Conservation (phyloP, 2,113 vertebrate genomes). For the Pogona vitticeps region DNA sequence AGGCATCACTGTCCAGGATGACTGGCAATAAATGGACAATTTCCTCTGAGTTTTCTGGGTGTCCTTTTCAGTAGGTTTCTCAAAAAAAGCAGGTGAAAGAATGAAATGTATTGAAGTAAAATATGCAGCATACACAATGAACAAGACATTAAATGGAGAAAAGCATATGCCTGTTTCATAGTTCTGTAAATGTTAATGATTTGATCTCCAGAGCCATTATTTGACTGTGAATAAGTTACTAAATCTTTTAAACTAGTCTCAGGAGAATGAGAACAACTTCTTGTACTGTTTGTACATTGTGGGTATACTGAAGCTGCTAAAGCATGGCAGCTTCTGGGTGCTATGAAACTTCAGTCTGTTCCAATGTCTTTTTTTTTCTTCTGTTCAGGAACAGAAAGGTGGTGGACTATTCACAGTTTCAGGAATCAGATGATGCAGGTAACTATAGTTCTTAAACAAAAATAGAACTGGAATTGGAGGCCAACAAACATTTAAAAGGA, state of each 20-base stretch:
- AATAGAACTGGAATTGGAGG: background rate
- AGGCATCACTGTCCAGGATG: background rate
- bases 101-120: background rate
- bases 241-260: background rate
- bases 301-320: background rate
- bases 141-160: background rate
- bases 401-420: conserved; percentile 98
- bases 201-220: background rate
- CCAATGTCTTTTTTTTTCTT: conserved; percentile 19
- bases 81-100: background rate
- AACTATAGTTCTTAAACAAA: conserved; percentile 55
- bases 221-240: background rate
- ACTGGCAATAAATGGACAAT: background rate
- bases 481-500: background rate
- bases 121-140: background rate
- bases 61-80: background rate
- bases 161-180: background rate
- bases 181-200: background rate
- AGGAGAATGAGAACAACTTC: background rate
- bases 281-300: background rate
- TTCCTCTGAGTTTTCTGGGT: background rate
- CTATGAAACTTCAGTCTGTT: background rate
- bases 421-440: conserved; percentile 94
- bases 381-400: conserved; percentile 98
- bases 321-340: background rate